phyloP scores from a whole-genome alignment of 92 coral and sea anemone genomes.

The Epizoanthus rinbou region DNA sequence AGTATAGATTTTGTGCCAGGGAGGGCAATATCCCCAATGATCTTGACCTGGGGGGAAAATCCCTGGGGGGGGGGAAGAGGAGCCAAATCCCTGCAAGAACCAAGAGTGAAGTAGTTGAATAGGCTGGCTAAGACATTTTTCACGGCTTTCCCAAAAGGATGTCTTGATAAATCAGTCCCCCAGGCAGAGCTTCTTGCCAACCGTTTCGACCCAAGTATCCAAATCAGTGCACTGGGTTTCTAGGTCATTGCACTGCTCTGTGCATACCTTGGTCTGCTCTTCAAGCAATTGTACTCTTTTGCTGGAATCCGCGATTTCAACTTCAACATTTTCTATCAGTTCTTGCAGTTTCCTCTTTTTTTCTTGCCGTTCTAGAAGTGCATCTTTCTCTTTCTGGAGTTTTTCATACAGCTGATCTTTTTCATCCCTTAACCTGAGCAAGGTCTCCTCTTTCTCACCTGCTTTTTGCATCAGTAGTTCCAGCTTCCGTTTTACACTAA shows the following conservation, averaged over 20 bases:
- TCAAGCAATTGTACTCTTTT: background rate
- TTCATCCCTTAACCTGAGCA: background rate
- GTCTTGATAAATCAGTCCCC: too few relatives aligned
- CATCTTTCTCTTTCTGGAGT: constrained; percentile 6
- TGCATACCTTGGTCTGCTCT: background rate
- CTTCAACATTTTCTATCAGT: constrained; percentile 6
- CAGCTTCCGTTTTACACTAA: constrained; percentile 19
- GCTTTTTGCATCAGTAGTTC: constrained; percentile 9
- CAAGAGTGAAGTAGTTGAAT: too few relatives aligned
- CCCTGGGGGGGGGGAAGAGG: too few relatives aligned
- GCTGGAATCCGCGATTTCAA: constrained; percentile 3
- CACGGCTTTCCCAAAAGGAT: too few relatives aligned
- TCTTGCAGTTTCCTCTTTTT: background rate
- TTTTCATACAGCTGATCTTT: background rate
- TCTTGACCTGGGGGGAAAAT: too few relatives aligned
- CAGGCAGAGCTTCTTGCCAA: background rate
- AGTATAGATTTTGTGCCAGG: too few relatives aligned
- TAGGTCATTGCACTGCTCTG: background rate
- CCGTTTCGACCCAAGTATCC: background rate
- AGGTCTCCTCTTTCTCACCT: constrained; percentile 19
- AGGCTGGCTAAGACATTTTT: too few relatives aligned
- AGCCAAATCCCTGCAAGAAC: too few relatives aligned
- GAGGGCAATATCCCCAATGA: too few relatives aligned
- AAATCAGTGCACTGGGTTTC: background rate
- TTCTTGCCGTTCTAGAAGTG: constrained; percentile 8